Conservation (phyloP, 1,140 invertebrate genomes). For the Episyrphus balteatus region DNA sequence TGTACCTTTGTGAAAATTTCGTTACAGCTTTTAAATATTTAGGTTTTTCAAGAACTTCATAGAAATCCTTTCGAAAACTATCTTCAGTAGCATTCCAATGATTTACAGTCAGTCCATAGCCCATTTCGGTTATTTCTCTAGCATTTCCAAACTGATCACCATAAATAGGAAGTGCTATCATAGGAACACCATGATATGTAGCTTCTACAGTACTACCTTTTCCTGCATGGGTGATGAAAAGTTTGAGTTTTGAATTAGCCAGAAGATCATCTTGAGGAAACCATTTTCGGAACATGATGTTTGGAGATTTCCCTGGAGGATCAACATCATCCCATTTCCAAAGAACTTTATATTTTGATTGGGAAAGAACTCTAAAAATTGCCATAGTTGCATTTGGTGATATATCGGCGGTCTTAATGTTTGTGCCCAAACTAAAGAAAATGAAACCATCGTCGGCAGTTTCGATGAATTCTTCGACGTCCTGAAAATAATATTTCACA, state of each 20-base stretch:
- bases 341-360: conserved; percentile 42
- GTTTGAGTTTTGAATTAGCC: conserved; percentile 54
- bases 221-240: conserved; percentile 66
- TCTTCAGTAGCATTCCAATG: conserved; percentile 30
- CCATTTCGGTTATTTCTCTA: conserved; percentile 35
- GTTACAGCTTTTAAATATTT: conserved; percentile 17
- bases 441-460: no score
- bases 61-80: conserved; percentile 16
- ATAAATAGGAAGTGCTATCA: conserved; percentile 57
- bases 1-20: conserved; percentile 15
- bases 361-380: conserved; percentile 39
- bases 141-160: conserved; percentile 51
- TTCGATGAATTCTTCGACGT: no score
- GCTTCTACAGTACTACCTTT: conserved; percentile 57
- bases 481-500: no score
- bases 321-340: conserved; percentile 50
- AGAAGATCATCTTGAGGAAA: conserved; percentile 57
- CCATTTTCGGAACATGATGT: conserved; percentile 55
- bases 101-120: conserved; percentile 38
- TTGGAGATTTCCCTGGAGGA: conserved; percentile 43
- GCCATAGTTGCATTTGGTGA: conserved; percentile 25
- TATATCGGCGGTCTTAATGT: conserved; percentile 15
- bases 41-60: conserved; percentile 22
- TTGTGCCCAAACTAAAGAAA: no score
- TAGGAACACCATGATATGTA: conserved; percentile 55